Conservation (phyloP, 2,888 invertebrate species). For the Drosophila colorata region DNA sequence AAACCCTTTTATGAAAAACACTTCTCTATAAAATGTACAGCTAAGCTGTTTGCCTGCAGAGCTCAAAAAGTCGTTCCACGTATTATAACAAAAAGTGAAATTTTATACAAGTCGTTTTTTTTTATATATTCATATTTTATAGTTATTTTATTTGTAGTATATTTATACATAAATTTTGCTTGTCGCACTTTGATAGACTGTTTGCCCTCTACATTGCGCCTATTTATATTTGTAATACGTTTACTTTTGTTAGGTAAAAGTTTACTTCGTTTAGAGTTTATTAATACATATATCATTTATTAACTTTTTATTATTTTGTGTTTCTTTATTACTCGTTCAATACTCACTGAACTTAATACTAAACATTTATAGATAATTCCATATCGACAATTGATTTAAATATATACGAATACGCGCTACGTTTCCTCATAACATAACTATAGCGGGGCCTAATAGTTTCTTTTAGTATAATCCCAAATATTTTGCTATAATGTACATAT, state of each 20-base stretch:
- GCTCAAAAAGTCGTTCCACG: background rate
- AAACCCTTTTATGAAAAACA: too few species aligned
- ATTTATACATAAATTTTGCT: conserved; percentile 50
- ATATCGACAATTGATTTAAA: conserved; percentile 77
- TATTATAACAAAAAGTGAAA: background rate
- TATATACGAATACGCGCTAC: conserved; percentile 50
- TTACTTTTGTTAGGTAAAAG: conserved; percentile 49
- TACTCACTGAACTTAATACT: conserved; percentile 69
- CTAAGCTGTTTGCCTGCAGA: background rate
- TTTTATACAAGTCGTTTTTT: too few species aligned
- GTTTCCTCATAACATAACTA: conserved; percentile 33
- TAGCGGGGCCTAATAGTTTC: conserved; percentile 46
- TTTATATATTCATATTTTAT: too few species aligned
- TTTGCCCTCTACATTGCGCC: conserved; percentile 37
- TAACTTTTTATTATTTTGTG: conserved; percentile 21
- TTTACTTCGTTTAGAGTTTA: conserved; percentile 40
- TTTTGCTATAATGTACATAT: conserved; percentile 31
- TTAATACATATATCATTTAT: conserved; percentile 46
- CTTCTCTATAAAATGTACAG: background rate
- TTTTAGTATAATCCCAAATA: conserved; percentile 34
- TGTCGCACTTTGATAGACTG: conserved; percentile 58
- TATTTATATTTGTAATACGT: conserved; percentile 24
- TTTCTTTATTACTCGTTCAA: conserved; percentile 18
- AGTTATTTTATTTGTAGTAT: conserved; percentile 50
- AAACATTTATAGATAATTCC: conserved; percentile 79